Percentiles rank a stretch among this genome's conserved stretches.
Conservation (phyloP, 2,888 invertebrate genomes). For the Trichogramma dendrolimi region DNA sequence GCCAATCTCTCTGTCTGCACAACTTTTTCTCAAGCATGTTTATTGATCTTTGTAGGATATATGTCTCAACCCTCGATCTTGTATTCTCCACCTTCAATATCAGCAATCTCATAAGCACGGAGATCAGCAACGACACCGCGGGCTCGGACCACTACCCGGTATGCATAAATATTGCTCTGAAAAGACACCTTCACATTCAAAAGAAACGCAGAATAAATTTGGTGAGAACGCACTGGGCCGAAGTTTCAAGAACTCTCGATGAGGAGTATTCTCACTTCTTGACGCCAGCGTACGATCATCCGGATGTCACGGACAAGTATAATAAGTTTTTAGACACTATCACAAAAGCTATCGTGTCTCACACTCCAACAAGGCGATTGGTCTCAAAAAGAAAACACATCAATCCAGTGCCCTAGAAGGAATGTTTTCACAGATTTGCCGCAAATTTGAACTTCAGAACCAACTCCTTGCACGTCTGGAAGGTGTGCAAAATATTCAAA, state of each 20-base stretch:
- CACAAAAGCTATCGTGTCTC: constrained; percentile 1
- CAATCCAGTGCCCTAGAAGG: constrained; percentile 28
- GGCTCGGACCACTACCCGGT: constrained; percentile 11
- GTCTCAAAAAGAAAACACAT: constrained; percentile 5
- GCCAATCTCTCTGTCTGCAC: too few species aligned
- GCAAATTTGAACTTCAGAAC: too few species aligned
- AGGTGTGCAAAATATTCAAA: too few species aligned
- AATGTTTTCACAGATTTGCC: neutral
- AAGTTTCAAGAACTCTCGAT: constrained; percentile 6
- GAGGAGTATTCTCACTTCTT: constrained; percentile 2
- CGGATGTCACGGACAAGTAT: constrained; percentile 15
- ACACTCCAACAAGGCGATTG: constrained; percentile 12
- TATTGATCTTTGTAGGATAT: neutral
- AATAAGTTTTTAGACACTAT: constrained; percentile 8
- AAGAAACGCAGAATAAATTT: constrained; percentile 22
- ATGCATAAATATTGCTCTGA: constrained; percentile 6
- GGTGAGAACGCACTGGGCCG: constrained; percentile 15
- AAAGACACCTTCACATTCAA: constrained; percentile 16
- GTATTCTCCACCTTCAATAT: constrained; percentile 8
- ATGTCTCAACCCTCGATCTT: constrained; percentile 3
- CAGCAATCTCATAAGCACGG: neutral
- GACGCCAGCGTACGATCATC: constrained; percentile 2
- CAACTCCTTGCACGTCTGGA: too few species aligned
- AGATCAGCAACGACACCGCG: neutral
- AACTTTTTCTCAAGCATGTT: too few species aligned